Evolutionary conservation across 2,113 vertebrate species (phyloP), one percentile per base, ranked within the genome.

Genomic region (Piliocolobus tephrosceles): DNA sequence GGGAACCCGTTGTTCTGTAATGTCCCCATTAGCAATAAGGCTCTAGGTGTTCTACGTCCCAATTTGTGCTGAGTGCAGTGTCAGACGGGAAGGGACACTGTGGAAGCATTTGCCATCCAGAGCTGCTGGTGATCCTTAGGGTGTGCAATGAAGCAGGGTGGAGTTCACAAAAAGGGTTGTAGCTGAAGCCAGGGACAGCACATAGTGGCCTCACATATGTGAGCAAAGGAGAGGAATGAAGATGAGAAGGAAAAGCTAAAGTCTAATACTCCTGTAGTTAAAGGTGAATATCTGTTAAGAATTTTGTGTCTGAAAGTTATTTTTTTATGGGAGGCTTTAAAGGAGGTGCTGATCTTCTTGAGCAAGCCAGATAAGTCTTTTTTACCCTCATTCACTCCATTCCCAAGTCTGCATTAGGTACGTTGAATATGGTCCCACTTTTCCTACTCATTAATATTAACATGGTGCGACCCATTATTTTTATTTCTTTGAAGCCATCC

Each of bases 371-470:
- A 23, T 50, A 80, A 64, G 50, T 58, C 68, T 88, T 68, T 94
- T 90, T 58, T 18, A 80, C 57, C 6, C n/a, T 45, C 14, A 0
- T 85, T 78, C 58, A 64, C 40, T 85, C 45, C 50, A 23, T 61
- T 92, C 57, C 70, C 75, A 78, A n/a, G 50, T 87, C 38, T 52
- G 25, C 72, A 23, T 96, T 85, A 79, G 30, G 38, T 43, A 22
- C 57, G 40, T 73, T 85, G 73, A 35, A 23, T 20, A 47, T 1
- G 4, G 30, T 40, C 61, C n/a, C 8, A 9, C 20, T 73, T 20
- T 93, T 92, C 38, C 35, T 94, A 79, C 58, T 88, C 58, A 57
- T 90, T 94, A 96, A 88, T 94, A 90, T 94, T 95, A 90, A 92
- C 73, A 79, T 2, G 0, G 8, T 58, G 2, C 57, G 32, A 68